A percentile compares a stretch with the other conserved stretches of the same genome.
These are phyloP conservation scores for Glaucidium brasilianum DNA, from an alignment of 2,113 vertebrate species.

Conservation along the genomic window DNA sequence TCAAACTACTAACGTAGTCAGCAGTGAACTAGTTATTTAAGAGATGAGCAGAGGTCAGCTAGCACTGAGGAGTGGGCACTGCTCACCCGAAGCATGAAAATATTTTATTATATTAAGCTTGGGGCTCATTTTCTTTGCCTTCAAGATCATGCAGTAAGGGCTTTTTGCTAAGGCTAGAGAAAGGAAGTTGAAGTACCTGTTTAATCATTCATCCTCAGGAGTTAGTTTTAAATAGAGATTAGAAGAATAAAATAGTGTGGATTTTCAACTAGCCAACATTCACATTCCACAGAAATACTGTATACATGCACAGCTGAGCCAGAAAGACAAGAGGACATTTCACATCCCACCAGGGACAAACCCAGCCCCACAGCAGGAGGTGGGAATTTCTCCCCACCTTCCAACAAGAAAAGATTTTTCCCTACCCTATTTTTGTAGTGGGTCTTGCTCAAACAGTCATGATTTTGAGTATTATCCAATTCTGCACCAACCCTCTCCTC, in stretches of 20 bases:
- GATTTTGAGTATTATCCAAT: neutral
- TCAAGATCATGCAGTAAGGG: neutral
- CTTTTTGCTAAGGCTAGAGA: constrained; percentile 2
- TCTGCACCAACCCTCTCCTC: neutral
- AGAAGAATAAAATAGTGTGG: neutral
- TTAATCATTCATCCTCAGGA: constrained; percentile 3
- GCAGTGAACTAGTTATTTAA: neutral
- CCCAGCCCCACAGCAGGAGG: neutral
- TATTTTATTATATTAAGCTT: neutral
- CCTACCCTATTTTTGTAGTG: neutral
- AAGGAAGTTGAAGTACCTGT: neutral
- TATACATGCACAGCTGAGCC: neutral
- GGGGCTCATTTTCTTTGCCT: constrained; percentile 3
- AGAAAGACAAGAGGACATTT: neutral
- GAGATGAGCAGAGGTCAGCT: neutral
- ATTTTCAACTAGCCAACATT: neutral
- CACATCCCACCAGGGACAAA: neutral
- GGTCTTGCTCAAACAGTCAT: neutral
- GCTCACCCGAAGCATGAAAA: neutral
- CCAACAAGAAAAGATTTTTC: neutral
- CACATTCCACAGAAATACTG: neutral
- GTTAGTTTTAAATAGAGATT: neutral
- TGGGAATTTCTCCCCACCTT: neutral
- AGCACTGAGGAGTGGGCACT: neutral
- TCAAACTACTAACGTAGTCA: neutral